Evolutionary conservation across 2,113 vertebrate species (phyloP).

Genomic region (Protobothrops mucrosquamatus): DNA sequence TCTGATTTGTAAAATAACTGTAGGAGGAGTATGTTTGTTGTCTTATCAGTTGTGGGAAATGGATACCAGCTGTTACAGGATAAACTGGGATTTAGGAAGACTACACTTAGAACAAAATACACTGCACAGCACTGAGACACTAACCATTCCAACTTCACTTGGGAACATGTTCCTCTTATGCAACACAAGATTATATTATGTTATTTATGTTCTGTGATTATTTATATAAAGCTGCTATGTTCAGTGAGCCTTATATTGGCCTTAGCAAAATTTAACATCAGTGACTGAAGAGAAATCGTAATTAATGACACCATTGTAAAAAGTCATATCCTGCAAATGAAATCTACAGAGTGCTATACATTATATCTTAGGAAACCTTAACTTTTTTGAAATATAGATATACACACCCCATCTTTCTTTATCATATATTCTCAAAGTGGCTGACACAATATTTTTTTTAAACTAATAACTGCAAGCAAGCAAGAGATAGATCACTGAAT

Average conservation of each 20-base stretch:
- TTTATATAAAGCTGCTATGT: neutral
- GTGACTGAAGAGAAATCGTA: neutral
- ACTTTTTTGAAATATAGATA: neutral
- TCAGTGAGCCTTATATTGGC: neutral
- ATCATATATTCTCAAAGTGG: neutral
- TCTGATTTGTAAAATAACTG: slow-evolving; percentile 35
- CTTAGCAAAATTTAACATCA: neutral
- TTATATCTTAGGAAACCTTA: neutral
- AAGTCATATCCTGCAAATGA: neutral
- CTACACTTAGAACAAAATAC: neutral
- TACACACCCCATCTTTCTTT: neutral
- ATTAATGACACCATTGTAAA: neutral
- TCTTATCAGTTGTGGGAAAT: slow-evolving; percentile 33
- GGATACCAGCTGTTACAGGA: slow-evolving; percentile 27
- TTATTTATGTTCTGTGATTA: neutral
- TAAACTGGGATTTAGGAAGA: neutral
- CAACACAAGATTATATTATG: neutral
- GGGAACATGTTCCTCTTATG: neutral
- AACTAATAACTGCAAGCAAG: neutral
- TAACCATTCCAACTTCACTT: neutral
- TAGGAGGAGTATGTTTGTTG: slow-evolving; percentile 24
- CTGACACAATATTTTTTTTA: neutral
- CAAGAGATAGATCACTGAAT: neutral
- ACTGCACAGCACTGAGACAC: neutral
- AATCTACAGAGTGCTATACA: neutral